phyloP scores from a whole-genome alignment of 2,888 invertebrate species.

The Apodemia arnacis region DNA sequence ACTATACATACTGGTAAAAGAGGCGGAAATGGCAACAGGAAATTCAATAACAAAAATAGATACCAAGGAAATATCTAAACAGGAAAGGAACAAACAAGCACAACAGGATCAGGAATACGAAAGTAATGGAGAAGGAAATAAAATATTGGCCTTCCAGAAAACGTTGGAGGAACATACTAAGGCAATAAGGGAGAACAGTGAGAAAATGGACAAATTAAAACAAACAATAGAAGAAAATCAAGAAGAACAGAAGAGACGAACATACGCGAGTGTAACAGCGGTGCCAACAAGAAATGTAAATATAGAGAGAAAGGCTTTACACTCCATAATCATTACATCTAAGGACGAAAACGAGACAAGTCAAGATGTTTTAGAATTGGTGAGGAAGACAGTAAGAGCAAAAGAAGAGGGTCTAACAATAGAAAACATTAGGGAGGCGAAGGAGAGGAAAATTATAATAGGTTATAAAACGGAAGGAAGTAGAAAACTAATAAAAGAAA shows the following conservation, averaged over 20 bases:
- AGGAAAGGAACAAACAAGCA: too few relatives aligned
- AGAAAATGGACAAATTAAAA: not conserved
- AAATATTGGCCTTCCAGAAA: not conserved
- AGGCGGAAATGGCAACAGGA: too few relatives aligned
- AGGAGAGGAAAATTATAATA: not conserved
- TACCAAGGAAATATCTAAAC: too few relatives aligned
- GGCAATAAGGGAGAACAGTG: not conserved
- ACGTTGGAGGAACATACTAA: not conserved
- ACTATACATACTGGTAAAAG: too few relatives aligned
- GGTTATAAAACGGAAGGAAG: not conserved
- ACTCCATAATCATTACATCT: not conserved
- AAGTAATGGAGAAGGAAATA: too few relatives aligned
- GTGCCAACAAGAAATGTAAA: not conserved
- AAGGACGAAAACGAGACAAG: not conserved
- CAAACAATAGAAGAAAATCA: conserved; percentile 5
- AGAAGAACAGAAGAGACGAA: not conserved
- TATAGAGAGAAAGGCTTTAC: not conserved
- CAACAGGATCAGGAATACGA: too few relatives aligned
- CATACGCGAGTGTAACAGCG: not conserved
- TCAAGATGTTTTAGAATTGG: too few relatives aligned
- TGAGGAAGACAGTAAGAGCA: too few relatives aligned
- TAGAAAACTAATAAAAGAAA: not conserved
- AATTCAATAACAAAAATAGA: too few relatives aligned
- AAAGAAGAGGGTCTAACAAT: not conserved
- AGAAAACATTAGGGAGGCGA: not conserved